These are phyloP conservation scores for Patella depressa DNA, from an alignment of 2,888 invertebrate species.

Conservation along the genomic window DNA sequence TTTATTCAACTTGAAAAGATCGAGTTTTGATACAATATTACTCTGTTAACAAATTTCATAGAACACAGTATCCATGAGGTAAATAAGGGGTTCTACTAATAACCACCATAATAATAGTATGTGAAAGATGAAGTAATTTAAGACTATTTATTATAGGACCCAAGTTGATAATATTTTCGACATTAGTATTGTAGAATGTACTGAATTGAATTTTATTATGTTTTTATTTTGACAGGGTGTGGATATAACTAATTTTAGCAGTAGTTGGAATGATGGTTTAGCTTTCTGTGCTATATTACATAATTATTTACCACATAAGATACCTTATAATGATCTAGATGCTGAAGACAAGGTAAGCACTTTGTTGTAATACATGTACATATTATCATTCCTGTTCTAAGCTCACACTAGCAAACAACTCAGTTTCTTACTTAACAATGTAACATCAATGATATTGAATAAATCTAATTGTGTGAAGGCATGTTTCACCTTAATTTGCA, in stretches of 20 bases:
- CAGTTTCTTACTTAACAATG: neutral
- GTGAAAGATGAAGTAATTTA: too few species aligned
- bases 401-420: neutral
- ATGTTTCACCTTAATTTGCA: neutral
- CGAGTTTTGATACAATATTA: too few species aligned
- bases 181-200: too few species aligned
- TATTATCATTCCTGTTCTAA: neutral
- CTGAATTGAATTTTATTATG: too few species aligned
- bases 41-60: too few species aligned
- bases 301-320: constrained; percentile 85
- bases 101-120: too few species aligned
- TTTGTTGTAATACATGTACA: neutral
- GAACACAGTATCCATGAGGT: too few species aligned
- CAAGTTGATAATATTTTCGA: too few species aligned
- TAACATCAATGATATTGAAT: too few species aligned
- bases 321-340: constrained; percentile 84
- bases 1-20: too few species aligned
- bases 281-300: constrained; percentile 93
- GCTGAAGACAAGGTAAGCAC: constrained; percentile 77
- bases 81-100: too few species aligned
- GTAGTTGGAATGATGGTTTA: constrained; percentile 95
- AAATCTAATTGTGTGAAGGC: neutral
- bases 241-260: constrained; percentile 96
- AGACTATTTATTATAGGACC: too few species aligned
- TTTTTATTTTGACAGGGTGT: constrained; percentile 73